Conservation (phyloP, 2,888 invertebrate genomes). For the Luffia ferchaultella region DNA sequence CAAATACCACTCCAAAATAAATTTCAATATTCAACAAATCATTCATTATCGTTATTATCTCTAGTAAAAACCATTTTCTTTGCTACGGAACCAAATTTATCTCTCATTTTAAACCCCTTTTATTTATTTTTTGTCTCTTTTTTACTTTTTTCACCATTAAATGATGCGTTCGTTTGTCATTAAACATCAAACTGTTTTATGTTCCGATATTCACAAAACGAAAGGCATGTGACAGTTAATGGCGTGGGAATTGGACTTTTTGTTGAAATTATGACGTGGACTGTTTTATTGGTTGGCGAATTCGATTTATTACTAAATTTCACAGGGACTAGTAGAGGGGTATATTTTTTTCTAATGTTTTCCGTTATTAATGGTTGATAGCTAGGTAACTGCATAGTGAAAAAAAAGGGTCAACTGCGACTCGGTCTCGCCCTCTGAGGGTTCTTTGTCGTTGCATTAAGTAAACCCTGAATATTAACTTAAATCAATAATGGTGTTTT, state of each 20-base stretch:
- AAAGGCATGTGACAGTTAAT: slow-evolving; percentile 22
- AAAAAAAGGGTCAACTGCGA: too few species aligned
- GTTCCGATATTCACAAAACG: slow-evolving; percentile 38
- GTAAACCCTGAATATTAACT: too few species aligned
- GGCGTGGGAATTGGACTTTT: slow-evolving; percentile 41
- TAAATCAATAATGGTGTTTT: too few species aligned
- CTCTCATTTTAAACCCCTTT: background rate
- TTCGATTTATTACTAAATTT: slow-evolving; percentile 10
- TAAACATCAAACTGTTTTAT: slow-evolving; percentile 59
- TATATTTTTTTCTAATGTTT: background rate
- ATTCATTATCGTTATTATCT: too few species aligned
- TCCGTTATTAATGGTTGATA: too few species aligned
- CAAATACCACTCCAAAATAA: too few species aligned
- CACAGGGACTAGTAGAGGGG: background rate
- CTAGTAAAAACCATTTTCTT: too few species aligned
- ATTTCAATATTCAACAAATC: too few species aligned
- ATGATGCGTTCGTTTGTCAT: slow-evolving; percentile 31
- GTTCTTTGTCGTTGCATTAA: too few species aligned
- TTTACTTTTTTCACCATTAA: background rate
- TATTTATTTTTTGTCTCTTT: background rate
- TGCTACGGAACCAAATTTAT: background rate
- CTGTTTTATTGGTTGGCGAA: slow-evolving; percentile 26
- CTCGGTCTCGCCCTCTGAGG: too few species aligned
- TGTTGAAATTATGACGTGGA: slow-evolving; percentile 46
- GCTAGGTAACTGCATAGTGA: too few species aligned